Evolutionary conservation across 53 echinoderm and acorn worm species (phyloP).

Genomic region (Echinometra lucunter): DNA sequence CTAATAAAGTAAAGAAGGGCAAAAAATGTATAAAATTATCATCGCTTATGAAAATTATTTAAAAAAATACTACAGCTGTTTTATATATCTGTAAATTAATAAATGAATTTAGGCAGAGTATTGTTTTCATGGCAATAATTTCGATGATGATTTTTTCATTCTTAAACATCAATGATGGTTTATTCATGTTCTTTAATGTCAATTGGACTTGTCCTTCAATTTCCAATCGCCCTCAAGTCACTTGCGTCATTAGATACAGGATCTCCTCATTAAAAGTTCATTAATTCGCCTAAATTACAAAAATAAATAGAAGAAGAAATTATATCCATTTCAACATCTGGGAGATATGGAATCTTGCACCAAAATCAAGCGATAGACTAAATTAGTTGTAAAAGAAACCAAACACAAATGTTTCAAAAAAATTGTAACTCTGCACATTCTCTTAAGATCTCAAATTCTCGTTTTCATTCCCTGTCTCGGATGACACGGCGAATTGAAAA

Average conservation of each 20-base stretch:
- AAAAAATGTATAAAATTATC: too few species aligned
- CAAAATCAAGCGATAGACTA: slow-evolving; percentile 10
- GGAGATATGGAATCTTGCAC: background rate
- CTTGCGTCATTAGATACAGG: background rate
- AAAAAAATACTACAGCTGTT: too few species aligned
- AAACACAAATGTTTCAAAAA: slow-evolving; percentile 32
- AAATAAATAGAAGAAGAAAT: slow-evolving; percentile 40
- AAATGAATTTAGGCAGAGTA: background rate
- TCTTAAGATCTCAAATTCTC: slow-evolving; percentile 46
- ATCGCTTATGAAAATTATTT: too few species aligned
- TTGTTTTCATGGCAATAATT: slow-evolving; percentile 13
- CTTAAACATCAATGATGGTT: background rate
- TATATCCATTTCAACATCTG: slow-evolving; percentile 51
- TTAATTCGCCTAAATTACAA: slow-evolving; percentile 10
- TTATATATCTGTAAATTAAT: background rate
- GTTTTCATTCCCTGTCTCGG: slow-evolving; percentile 41
- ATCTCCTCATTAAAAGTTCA: slow-evolving; percentile 3
- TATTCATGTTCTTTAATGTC: background rate
- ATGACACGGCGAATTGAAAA: background rate
- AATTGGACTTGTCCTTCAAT: background rate
- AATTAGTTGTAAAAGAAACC: background rate
- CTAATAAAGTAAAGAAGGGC: background rate
- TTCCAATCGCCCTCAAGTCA: slow-evolving; percentile 30
- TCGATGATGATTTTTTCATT: background rate
- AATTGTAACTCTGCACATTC: slow-evolving; percentile 5